A percentile compares a stretch with the other conserved stretches of the same genome.
phyloP scores from a whole-genome alignment of 2,113 vertebrate genomes.

The Xyrauchen texanus region DNA sequence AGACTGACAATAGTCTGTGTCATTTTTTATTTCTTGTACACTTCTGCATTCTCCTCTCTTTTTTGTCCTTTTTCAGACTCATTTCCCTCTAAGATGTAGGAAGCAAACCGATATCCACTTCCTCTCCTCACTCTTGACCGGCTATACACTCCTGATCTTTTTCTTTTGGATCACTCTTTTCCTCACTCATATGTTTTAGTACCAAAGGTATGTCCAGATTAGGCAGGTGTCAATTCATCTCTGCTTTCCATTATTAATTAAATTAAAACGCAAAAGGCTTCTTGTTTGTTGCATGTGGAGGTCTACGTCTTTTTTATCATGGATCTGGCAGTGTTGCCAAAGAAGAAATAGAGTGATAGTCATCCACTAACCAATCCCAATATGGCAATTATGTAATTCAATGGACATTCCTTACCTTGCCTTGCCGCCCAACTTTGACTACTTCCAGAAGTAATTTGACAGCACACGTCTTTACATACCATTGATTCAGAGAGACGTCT shows the following conservation, averaged over 20 bases:
- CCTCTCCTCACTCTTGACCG: neutral
- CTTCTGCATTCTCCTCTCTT: neutral
- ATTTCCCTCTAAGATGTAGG: neutral
- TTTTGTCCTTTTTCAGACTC: constrained; percentile 1
- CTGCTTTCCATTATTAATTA: neutral
- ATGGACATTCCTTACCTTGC: too few relatives aligned
- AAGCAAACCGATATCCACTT: neutral
- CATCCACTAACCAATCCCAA: too few relatives aligned
- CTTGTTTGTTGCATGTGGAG: constrained; percentile 11
- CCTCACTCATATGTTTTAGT: neutral
- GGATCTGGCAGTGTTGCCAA: too few relatives aligned
- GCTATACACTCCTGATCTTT: neutral
- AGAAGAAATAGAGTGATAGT: too few relatives aligned
- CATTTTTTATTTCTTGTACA: neutral
- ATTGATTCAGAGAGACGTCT: too few relatives aligned
- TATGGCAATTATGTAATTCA: too few relatives aligned
- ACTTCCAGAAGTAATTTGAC: too few relatives aligned
- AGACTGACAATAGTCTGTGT: neutral
- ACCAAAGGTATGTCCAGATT: neutral
- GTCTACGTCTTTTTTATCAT: neutral
- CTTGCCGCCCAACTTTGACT: too few relatives aligned
- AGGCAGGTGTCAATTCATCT: neutral
- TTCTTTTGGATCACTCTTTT: constrained; percentile 6
- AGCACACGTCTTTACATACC: too few relatives aligned
- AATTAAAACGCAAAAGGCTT: neutral